These are phyloP conservation scores for Paraescarpia echinospica DNA, from an alignment of 1,140 invertebrate species.

Conservation along the genomic window DNA sequence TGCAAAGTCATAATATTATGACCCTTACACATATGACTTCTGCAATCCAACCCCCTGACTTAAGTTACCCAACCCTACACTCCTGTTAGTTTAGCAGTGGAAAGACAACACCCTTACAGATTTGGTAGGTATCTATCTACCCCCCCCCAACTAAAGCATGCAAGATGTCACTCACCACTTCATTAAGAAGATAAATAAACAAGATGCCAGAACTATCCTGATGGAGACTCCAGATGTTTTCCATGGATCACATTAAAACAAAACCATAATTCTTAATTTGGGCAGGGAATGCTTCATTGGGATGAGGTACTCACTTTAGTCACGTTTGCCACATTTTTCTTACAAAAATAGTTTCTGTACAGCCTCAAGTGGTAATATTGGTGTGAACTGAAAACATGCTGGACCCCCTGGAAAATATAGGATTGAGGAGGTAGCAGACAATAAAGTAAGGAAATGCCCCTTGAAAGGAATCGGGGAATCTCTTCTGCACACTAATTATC, in stretches of 20 bases:
- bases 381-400: background rate
- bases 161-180: background rate
- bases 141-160: background rate
- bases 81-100: background rate
- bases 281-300: background rate
- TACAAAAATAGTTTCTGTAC: background rate
- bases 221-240: background rate
- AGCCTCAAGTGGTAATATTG: background rate
- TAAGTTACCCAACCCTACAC: background rate
- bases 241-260: background rate
- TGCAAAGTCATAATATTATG: background rate
- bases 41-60: background rate
- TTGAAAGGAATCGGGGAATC: background rate
- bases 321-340: background rate
- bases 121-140: background rate
- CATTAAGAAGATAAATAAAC: slow-evolving; percentile 2
- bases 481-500: slow-evolving; percentile 1
- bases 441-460: background rate
- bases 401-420: background rate
- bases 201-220: background rate
- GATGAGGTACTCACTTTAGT: background rate
- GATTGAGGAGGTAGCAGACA: background rate
- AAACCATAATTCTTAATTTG: background rate
- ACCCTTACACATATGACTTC: background rate
- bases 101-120: background rate